Base-by-base conservation (phyloP, 1,140 invertebrate genomes). In the Sarcophaga peregrina region DNA sequence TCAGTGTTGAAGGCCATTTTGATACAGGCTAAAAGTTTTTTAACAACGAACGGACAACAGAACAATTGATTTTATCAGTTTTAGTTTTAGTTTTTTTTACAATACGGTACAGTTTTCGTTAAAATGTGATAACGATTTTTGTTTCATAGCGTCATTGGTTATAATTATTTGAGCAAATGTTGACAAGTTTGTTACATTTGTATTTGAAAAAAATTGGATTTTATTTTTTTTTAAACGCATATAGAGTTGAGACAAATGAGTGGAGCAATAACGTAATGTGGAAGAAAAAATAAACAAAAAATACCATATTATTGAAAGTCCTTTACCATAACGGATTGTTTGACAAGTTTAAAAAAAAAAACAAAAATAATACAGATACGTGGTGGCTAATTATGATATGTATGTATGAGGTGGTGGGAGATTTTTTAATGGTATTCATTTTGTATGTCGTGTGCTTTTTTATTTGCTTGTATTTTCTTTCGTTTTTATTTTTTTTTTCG, bases 1-100 rank as follows among this genome's bases (percentile, higher is more conserved):
- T 86, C 88, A 86, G 84, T 85, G 82, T 80, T 87, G 87, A 89
- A 88, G 88, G 88, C 88, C 88, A 89, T 89, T 89, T 89, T 89
- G 88, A 89, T 88, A 88, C 86, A 73, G 88, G 88, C 88, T 89
- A 76, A 48, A 84, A 8, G 17, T 78, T 46, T 17, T n/a, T 80
- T 17, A 80, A 73, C 75, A 83, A 73, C 81, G 47, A 83, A 11
- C 9, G 25, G 74, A 68, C 62, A 68, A 68, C 17, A 68, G 62
- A 68, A 25, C 25, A 58, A 4, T 58, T 58, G 54, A 7, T 37
- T 37, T 37, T 37, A 2, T n/a, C n/a, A n/a, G 4, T 37, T 37
- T 37, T 4, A 37, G 25, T 37, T 2, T 4, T 2, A 3, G 11
- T 58, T 1, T 68, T 25, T 68, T 20, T 20, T 20, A 68, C 15